A percentile compares a stretch with the other conserved stretches of the same genome.
Evolutionary conservation across 1,140 invertebrate species (phyloP).

Genomic region (Diorhabda sublineata): DNA sequence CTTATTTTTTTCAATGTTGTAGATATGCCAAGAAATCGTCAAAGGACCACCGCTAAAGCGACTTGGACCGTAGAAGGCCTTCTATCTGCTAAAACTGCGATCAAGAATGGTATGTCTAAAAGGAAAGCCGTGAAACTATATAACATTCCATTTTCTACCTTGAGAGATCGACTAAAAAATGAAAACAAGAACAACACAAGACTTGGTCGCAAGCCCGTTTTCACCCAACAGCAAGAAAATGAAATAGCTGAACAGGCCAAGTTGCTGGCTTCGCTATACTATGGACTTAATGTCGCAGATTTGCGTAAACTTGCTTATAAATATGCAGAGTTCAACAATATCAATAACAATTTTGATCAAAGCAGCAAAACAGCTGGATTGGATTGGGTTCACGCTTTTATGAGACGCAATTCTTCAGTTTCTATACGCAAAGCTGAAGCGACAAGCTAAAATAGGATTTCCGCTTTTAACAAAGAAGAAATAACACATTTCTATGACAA

Average conservation of each 20-base stretch:
- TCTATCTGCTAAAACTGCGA: constrained; percentile 4
- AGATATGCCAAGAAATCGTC: constrained; percentile 24
- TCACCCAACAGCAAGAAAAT: constrained; percentile 35
- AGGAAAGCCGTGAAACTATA: constrained; percentile 17
- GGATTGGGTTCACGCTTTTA: constrained; percentile 5
- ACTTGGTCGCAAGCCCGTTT: constrained; percentile 35
- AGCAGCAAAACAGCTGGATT: constrained; percentile 26
- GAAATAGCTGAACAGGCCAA: constrained; percentile 33
- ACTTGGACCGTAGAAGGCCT: constrained; percentile 14
- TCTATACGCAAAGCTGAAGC: constrained; percentile 35
- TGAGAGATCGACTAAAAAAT: constrained; percentile 22
- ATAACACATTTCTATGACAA: constrained; percentile 25
- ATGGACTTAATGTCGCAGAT: constrained; percentile 21
- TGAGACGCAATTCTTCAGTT: constrained; percentile 19
- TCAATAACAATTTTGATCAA: constrained; percentile 28
- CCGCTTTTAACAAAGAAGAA: constrained; percentile 30
- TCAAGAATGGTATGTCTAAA: constrained; percentile 14
- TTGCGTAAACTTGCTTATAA: constrained; percentile 11
- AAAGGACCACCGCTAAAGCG: constrained; percentile 20
- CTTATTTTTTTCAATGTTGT: constrained; percentile 11
- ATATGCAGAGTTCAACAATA: constrained; percentile 21
- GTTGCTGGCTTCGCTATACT: not conserved
- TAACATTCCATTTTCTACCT: constrained; percentile 18
- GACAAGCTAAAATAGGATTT: constrained; percentile 28
- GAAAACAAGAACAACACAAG: constrained; percentile 27